Percentiles rank a stretch among this genome's conserved stretches.
phyloP scores from a whole-genome alignment of 2,888 invertebrate genomes.

The Carterocephalus palaemon region DNA sequence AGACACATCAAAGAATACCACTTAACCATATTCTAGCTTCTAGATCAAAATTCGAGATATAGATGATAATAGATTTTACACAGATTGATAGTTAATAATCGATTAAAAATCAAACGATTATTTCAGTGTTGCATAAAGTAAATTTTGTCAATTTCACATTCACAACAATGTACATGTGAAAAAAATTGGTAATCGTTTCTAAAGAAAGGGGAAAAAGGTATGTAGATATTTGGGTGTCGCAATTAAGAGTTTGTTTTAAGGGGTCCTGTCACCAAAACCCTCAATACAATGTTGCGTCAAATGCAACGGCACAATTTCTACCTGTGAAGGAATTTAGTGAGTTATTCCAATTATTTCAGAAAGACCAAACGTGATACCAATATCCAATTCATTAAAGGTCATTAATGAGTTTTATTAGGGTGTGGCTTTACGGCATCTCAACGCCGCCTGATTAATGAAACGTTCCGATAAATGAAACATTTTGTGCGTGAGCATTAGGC shows the following conservation, averaged over 20 bases:
- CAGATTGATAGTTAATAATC: too few relatives aligned
- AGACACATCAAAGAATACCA: too few relatives aligned
- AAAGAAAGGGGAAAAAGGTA: not conserved
- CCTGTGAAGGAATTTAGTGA: constrained; percentile 56
- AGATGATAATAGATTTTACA: too few relatives aligned
- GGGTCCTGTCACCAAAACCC: constrained; percentile 38
- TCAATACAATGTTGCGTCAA: constrained; percentile 38
- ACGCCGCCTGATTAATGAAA: constrained; percentile 64
- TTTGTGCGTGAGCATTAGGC: constrained; percentile 43
- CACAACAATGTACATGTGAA: too few relatives aligned
- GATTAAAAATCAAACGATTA: too few relatives aligned
- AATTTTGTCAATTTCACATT: too few relatives aligned
- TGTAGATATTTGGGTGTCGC: constrained; percentile 42
- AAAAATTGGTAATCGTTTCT: too few relatives aligned
- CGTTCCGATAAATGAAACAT: constrained; percentile 54
- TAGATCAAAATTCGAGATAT: too few relatives aligned
- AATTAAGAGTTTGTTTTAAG: constrained; percentile 59
- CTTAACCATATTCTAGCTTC: too few relatives aligned
- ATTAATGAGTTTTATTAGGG: constrained; percentile 68
- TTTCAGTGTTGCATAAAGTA: too few relatives aligned
- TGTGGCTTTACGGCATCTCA: constrained; percentile 56
- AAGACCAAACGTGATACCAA: constrained; percentile 63
- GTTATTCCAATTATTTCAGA: constrained; percentile 51
- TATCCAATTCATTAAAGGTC: constrained; percentile 70
- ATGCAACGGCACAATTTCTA: constrained; percentile 52